Conservation (phyloP, 37 sponge, comb jelly and placozoan species). For the Cladorhizidae sp. region DNA sequence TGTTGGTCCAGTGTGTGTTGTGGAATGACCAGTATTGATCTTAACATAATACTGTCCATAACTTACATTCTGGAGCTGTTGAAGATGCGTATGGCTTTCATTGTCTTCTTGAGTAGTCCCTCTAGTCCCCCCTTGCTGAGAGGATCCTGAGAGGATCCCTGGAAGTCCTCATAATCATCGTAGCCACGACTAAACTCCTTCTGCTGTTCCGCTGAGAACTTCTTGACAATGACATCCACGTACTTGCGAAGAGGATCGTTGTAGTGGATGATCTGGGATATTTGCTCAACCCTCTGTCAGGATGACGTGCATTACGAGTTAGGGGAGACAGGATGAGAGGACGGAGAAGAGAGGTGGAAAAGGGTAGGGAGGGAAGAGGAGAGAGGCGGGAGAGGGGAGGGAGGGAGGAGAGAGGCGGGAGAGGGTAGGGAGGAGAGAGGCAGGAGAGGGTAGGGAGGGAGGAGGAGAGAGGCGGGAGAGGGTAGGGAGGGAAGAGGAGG, state of each 20-base stretch:
- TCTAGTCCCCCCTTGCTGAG: constrained; percentile 65
- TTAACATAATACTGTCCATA: no score
- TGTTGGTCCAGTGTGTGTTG: no score
- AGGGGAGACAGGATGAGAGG: background rate
- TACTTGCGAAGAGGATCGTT: constrained; percentile 74
- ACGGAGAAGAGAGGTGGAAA: background rate
- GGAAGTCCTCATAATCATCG: constrained; percentile 87
- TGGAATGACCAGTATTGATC: no score
- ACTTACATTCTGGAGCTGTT: constrained; percentile 61
- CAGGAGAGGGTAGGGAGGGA: background rate
- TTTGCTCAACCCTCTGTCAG: constrained; percentile 49
- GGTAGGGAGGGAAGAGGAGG: background rate
- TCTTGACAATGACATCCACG: constrained; percentile 76
- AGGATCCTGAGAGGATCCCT: constrained; percentile 24
- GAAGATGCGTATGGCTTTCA: constrained; percentile 54
- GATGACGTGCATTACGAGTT: background rate
- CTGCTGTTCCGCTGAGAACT: constrained; percentile 72
- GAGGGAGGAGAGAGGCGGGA: no score
- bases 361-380: background rate
- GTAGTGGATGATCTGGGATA: constrained; percentile 61
- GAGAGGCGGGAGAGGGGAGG: no score
- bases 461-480: background rate
- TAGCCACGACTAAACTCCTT: constrained; percentile 62
- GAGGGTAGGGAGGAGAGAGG: background rate
- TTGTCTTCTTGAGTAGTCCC: constrained; percentile 57